Evolutionary conservation across 35 echinoderm and acorn worm genomes (phyloP).

Genomic region (Chiridota heheva): DNA sequence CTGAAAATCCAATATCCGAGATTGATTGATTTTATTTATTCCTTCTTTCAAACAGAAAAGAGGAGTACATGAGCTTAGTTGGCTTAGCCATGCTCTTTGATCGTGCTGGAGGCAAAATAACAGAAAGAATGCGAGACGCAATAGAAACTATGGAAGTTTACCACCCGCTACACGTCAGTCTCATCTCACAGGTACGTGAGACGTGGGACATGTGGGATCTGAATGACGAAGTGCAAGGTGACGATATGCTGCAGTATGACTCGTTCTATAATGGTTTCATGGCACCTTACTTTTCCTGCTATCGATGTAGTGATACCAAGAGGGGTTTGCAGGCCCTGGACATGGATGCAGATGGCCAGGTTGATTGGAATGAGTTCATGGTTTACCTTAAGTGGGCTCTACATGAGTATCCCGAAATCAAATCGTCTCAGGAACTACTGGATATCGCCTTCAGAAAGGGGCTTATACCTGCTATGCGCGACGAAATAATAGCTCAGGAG

Average conservation of each 20-base stretch:
- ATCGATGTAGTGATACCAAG: conserved; percentile 14
- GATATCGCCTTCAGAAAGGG: conserved; percentile 35
- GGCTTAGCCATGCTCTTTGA: conserved; percentile 56
- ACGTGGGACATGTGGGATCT: conserved; percentile 57
- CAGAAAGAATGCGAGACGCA: conserved; percentile 30
- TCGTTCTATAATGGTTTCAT: conserved; percentile 68
- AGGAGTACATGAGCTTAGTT: conserved; percentile 60
- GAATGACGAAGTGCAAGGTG: conserved; percentile 26
- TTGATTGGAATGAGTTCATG: conserved; percentile 25
- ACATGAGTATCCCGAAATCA: background rate
- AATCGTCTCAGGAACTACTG: conserved; percentile 4
- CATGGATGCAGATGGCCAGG: conserved; percentile 23
- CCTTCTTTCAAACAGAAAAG: conserved; percentile 57
- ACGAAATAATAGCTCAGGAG: conserved; percentile 9
- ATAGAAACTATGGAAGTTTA: conserved; percentile 13
- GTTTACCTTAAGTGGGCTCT: conserved; percentile 10
- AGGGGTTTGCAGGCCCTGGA: conserved; percentile 9
- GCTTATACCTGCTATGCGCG: conserved; percentile 26
- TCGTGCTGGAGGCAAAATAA: conserved; percentile 52
- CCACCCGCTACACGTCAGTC: background rate
- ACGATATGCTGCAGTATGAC: conserved; percentile 50
- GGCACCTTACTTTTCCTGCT: conserved; percentile 40
- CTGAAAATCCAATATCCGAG: too few relatives aligned
- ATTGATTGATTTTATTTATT: too few relatives aligned
- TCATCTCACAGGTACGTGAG: conserved; percentile 33